Evolutionary conservation across 2,113 vertebrate species (phyloP).

Genomic region (Osmerus eperlanus): DNA sequence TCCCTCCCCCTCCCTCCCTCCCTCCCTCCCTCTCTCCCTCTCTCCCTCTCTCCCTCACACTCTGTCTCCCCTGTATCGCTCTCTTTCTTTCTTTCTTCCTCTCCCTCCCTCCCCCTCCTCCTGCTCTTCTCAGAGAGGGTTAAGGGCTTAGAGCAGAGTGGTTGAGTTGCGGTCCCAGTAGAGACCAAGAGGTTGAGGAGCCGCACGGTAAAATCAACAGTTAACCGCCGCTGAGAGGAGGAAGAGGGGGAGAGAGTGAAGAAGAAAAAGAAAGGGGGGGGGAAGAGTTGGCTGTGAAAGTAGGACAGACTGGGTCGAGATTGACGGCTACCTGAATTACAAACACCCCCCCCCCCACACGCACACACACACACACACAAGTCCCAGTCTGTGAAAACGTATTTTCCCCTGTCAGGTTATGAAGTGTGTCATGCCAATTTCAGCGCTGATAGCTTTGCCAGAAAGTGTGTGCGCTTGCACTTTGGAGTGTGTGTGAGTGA

Average conservation of each 20-base stretch:
- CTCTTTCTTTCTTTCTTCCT: not conserved
- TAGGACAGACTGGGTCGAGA: constrained; percentile 36
- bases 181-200: constrained; percentile 52
- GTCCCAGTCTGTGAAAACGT: constrained; percentile 50
- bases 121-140: constrained; percentile 41
- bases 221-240: constrained; percentile 34
- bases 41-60: constrained; percentile 11
- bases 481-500: constrained; percentile 27
- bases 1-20: constrained; percentile 1
- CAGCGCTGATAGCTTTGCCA: constrained; percentile 46
- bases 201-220: constrained; percentile 70
- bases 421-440: constrained; percentile 62
- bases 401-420: constrained; percentile 58
- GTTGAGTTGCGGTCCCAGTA: constrained; percentile 52
- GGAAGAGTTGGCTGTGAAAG: constrained; percentile 28
- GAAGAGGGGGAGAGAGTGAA: constrained; percentile 11
- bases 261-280: constrained; percentile 12
- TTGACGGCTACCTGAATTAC: constrained; percentile 35
- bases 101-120: not conserved
- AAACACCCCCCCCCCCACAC: constrained; percentile 29
- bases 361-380: constrained; percentile 7
- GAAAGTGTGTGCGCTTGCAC: constrained; percentile 20
- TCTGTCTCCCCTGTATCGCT: not conserved
- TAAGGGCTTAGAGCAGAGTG: constrained; percentile 54
- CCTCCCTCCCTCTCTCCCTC: not conserved